These are phyloP conservation scores for Drosophila athabasca DNA, from an alignment of 1,140 invertebrate species.

Conservation along the genomic window DNA sequence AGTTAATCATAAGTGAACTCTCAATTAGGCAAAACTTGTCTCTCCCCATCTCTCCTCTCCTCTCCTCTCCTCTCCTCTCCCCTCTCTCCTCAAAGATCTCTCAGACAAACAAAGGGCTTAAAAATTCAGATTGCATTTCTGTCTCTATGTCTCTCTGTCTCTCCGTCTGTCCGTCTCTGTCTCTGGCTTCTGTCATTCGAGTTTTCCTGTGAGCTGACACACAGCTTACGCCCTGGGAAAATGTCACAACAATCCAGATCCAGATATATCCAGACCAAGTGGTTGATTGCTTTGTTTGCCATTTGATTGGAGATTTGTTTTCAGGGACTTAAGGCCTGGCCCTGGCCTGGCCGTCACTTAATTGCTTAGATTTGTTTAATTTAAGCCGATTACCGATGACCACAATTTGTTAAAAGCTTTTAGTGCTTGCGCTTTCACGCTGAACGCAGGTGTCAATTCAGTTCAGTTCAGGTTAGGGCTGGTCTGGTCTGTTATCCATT, in stretches of 20 bases:
- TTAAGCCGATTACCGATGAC: slow-evolving; percentile 73
- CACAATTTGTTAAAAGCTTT: slow-evolving; percentile 76
- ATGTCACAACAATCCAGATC: slow-evolving; percentile 29
- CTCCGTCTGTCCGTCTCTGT: neutral
- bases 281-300: slow-evolving; percentile 57
- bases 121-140: slow-evolving; percentile 14
- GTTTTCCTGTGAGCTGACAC: slow-evolving; percentile 22
- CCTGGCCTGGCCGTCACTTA: slow-evolving; percentile 49
- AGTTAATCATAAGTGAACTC: slow-evolving; percentile 35
- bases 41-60: no score
- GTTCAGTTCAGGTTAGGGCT: neutral
- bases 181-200: slow-evolving; percentile 17
- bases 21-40: slow-evolving; percentile 27
- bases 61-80: no score
- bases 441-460: slow-evolving; percentile 51
- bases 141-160: neutral
- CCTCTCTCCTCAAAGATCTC: no score
- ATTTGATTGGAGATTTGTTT: slow-evolving; percentile 50
- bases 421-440: slow-evolving; percentile 10
- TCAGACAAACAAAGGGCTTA: neutral
- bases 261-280: neutral
- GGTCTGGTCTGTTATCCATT: slow-evolving; percentile 58
- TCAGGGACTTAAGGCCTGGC: slow-evolving; percentile 29
- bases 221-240: slow-evolving; percentile 7
- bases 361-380: slow-evolving; percentile 74